Base-by-base conservation (phyloP, 1,140 invertebrate species). In the Cardiocondyla obscurior region DNA sequence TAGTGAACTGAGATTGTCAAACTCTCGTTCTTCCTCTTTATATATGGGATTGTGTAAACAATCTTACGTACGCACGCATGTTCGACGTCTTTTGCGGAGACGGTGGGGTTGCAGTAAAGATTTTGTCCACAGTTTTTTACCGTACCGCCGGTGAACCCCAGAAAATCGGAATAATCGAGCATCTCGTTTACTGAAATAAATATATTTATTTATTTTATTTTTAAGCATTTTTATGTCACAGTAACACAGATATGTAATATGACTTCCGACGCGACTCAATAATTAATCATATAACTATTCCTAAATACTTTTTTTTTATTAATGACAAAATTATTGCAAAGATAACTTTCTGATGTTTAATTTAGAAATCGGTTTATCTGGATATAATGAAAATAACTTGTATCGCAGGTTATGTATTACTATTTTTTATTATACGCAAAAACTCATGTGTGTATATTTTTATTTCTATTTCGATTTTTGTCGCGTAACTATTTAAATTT, bases 11-110 rank as follows among this genome's bases (percentile, higher is more conserved):
- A 92, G 91, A 92, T 93, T 93, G 92, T 92, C 92, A 93, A 93
- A 93, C 90, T 88, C 89, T 85, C 82, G 77, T 89, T 89, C 92
- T 91, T 91, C 89, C 91, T 90, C 89, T 89, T 93, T 94, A 89
- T 94, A 94, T 94, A 90, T 91, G 87, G 88, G 87, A 90, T 92
- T 92, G 89, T 92, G 91, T 93, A 94, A 94, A 93, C 93, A 94
- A 92, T 92, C 89, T 89, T 33, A 74, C 86, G 79, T 91, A 91
- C 89, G 86, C 88, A 91, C 88, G 90, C 88, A 90, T 81, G 87
- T 89, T 92, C 86, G 87, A 91, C 90, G 90, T 88, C 85, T 90
- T 86, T 84, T 85, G 76, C 86, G 87, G 86, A 65, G 14, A 64
- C 74, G 88, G 85, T 86, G 79, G 81, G 69, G 81, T 85, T 70